phyloP scores from a whole-genome alignment of 1,140 invertebrate species.

The Xylocopa sonorina region DNA sequence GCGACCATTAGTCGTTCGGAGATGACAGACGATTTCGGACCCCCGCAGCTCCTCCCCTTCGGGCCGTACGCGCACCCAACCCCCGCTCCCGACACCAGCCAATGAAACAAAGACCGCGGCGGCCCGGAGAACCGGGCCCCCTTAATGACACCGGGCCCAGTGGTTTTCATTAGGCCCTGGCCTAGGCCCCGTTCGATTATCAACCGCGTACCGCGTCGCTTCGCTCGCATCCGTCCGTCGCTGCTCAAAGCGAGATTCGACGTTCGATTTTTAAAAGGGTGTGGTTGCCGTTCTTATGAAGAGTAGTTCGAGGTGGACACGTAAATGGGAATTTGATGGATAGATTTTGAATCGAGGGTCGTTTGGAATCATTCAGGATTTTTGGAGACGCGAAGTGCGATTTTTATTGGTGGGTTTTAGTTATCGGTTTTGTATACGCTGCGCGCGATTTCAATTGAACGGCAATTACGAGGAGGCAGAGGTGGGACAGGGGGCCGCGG shows the following conservation, averaged over 20 bases:
- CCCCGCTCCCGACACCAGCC: slow-evolving; percentile 63
- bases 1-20: slow-evolving; percentile 81
- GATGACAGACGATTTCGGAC: slow-evolving; percentile 82
- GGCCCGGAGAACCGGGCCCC: slow-evolving; percentile 54
- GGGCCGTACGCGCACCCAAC: slow-evolving; percentile 15
- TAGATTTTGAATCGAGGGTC: too few relatives aligned
- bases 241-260: neutral
- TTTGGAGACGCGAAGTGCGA: too few relatives aligned
- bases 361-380: too few relatives aligned
- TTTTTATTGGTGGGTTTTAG: too few relatives aligned
- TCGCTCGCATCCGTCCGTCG: neutral
- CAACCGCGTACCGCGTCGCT: neutral
- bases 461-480: neutral
- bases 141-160: slow-evolving; percentile 73
- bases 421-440: neutral
- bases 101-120: slow-evolving; percentile 75
- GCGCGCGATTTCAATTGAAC: slow-evolving; percentile 1
- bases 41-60: slow-evolving; percentile 77
- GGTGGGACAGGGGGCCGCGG: neutral
- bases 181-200: slow-evolving; percentile 14
- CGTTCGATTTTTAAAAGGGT: neutral
- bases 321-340: neutral
- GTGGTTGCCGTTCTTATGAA: neutral
- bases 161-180: slow-evolving; percentile 71
- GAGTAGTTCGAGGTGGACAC: neutral